A percentile compares a stretch with the other conserved stretches of the same genome.
These are phyloP conservation scores for Heliconius charithonia DNA, from an alignment of 2,888 invertebrate species.

Conservation along the genomic window DNA sequence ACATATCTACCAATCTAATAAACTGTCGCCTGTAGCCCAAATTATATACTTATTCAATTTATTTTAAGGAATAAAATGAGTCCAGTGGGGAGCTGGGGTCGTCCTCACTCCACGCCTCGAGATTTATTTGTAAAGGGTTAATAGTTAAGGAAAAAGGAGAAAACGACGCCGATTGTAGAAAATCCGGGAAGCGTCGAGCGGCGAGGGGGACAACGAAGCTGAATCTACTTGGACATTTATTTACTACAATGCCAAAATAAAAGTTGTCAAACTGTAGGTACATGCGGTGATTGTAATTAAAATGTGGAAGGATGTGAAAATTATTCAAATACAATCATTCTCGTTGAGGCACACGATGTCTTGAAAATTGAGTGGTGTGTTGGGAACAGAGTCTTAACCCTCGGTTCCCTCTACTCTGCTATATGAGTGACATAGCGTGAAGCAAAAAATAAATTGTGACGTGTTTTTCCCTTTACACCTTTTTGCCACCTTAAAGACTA, in stretches of 20 bases:
- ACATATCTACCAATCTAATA: background rate
- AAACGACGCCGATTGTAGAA: constrained; percentile 30
- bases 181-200: background rate
- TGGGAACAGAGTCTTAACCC: too few relatives aligned
- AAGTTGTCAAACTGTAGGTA: background rate
- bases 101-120: constrained; percentile 28
- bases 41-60: background rate
- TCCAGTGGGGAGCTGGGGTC: background rate
- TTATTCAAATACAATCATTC: background rate
- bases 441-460: too few relatives aligned
- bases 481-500: background rate
- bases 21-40: background rate
- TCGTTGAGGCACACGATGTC: background rate
- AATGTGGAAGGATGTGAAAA: background rate
- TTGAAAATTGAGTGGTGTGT: too few relatives aligned
- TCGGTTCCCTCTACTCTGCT: too few relatives aligned
- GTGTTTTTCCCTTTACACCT: background rate
- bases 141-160: constrained; percentile 42
- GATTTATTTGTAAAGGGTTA: constrained; percentile 47
- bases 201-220: constrained; percentile 1
- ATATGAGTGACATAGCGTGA: too few relatives aligned
- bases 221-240: background rate
- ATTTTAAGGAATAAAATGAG: background rate
- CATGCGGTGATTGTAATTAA: background rate
- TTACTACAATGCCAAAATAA: background rate